A percentile compares a stretch with the other conserved stretches of the same genome.
These are phyloP conservation scores for Plusia festucae DNA, from an alignment of 2,888 invertebrate genomes.

Conservation along the genomic window DNA sequence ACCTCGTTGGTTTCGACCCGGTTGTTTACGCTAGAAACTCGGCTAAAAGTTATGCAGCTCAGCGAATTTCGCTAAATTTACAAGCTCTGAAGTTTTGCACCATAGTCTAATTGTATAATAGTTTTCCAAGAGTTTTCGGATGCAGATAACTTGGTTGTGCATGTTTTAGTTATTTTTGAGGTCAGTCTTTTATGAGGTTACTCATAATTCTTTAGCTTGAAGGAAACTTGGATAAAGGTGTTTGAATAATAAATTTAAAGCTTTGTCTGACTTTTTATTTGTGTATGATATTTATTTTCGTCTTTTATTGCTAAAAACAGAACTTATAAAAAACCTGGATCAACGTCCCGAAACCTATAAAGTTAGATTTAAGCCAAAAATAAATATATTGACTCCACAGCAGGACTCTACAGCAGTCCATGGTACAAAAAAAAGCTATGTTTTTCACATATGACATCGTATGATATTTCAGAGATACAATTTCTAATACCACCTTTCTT, in stretches of 20 bases:
- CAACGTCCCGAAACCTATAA: no score
- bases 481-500: slow-evolving; percentile 33
- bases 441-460: no score
- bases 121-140: slow-evolving; percentile 50
- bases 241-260: not conserved
- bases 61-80: slow-evolving; percentile 49
- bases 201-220: slow-evolving; percentile 3
- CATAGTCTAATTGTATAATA: slow-evolving; percentile 52
- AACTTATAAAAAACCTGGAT: no score
- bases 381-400: no score
- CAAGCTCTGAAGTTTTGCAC: slow-evolving; percentile 43
- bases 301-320: no score
- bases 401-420: no score
- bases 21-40: slow-evolving; percentile 51
- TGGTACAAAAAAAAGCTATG: no score
- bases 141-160: slow-evolving; percentile 13
- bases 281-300: no score
- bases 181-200: slow-evolving; percentile 2
- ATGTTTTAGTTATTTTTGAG: slow-evolving; percentile 35
- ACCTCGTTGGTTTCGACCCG: slow-evolving; percentile 25
- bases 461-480: not conserved
- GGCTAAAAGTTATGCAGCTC: slow-evolving; percentile 45
- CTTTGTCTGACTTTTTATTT: no score
- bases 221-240: not conserved
- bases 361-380: no score